Percentiles rank a stretch among this genome's conserved stretches.
phyloP scores from a whole-genome alignment of 2,113 vertebrate genomes.

The Columbina picui region DNA sequence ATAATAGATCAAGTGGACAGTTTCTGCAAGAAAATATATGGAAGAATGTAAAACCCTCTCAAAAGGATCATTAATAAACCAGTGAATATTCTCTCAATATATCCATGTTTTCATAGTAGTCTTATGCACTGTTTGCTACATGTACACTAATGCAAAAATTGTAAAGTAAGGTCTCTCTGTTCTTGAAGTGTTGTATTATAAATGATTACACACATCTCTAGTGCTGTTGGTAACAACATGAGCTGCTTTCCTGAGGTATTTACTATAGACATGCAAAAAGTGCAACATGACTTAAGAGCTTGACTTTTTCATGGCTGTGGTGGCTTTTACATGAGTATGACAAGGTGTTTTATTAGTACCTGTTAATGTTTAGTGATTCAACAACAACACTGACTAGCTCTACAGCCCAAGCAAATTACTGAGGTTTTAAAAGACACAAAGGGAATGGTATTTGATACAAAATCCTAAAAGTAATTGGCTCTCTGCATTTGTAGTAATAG shows the following conservation, averaged over 20 bases:
- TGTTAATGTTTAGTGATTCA: not conserved
- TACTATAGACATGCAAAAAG: not conserved
- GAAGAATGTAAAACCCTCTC: conserved; percentile 4
- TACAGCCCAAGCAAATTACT: not conserved
- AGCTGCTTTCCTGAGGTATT: not conserved
- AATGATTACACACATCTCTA: not conserved
- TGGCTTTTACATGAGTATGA: not conserved
- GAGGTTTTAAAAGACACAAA: not conserved
- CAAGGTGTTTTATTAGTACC: not conserved
- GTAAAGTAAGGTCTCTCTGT: not conserved
- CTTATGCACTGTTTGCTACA: not conserved
- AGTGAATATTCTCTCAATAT: not conserved
- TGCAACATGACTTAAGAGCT: not conserved
- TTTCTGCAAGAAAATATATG: conserved; percentile 15
- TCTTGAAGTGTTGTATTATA: not conserved
- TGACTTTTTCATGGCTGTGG: not conserved
- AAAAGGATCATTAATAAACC: conserved; percentile 31
- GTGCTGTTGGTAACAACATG: not conserved
- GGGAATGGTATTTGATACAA: not conserved
- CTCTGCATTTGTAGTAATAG: not conserved
- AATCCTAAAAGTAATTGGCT: not conserved
- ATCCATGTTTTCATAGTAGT: not conserved
- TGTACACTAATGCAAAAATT: not conserved
- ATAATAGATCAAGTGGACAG: conserved; percentile 37
- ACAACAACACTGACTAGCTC: not conserved